Base-by-base conservation (phyloP, 2,113 vertebrate genomes). In the Prolemur simus region DNA sequence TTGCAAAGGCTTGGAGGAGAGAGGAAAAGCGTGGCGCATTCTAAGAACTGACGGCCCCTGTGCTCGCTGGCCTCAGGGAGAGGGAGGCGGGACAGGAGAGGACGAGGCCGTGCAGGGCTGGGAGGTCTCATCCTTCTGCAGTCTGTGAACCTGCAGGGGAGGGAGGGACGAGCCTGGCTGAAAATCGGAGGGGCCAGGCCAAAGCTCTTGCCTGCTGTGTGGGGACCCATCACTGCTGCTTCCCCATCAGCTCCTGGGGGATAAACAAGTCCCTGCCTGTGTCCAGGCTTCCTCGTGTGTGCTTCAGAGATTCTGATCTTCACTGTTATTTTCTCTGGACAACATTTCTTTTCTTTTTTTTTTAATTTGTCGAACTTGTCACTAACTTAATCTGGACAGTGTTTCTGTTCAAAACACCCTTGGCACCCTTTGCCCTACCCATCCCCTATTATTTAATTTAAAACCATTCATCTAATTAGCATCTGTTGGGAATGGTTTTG, bases 391-490 rank as follows among this genome's bases (percentile, higher is more conserved):
- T 95, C 95, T 93, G 92, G 95, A 64, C 69, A 17, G 56, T 0
- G 20, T 80, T 96, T 96, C 93, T 91, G 85, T 63, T 89, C 89
- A 68, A 86, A 58, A 91, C 58, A 74, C n/a, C 91, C 86, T 52
- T 95, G 97, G 96, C 93, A 63, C 68, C 32, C 91, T 64, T 58
- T 1, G 60, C 42, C 66, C 42, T 0, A 14, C 77, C 95, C 83
- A 27, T 56, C 69, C 63, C 52, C 39, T 73, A 47, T 86, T 91
- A 94, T 89, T 95, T 96, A 96, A 93, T 91, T 94, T 86, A 95
- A 95, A 91, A 29, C 83, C 39, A 71, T 81, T 96, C 91, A 96
- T 97, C 86, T 94, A 91, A 94, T 98, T 96, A 96, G 83, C 68
- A 54, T 66, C 97, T 91, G 96, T 94, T 37, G 1, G 68, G 91